These are phyloP conservation scores for Trypoxylus dichotomus DNA, from an alignment of 1,140 invertebrate species.

Conservation along the genomic window DNA sequence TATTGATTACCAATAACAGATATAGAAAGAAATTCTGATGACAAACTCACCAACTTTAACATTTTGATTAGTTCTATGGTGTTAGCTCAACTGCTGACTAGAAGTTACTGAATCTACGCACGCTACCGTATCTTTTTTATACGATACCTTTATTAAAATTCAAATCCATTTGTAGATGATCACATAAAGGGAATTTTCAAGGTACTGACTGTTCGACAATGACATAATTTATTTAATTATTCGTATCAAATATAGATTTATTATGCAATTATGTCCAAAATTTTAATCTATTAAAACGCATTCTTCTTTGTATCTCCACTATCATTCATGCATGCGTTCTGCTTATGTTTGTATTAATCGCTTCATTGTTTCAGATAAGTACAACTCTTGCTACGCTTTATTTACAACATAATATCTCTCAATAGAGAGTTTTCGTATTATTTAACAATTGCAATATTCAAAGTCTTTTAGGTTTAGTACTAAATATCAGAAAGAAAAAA, in stretches of 20 bases:
- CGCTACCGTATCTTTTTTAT: neutral
- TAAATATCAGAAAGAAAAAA: too few species aligned
- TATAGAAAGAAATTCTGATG: too few species aligned
- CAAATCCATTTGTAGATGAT: constrained; percentile 17
- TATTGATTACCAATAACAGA: too few species aligned
- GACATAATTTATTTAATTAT: neutral
- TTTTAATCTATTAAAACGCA: neutral
- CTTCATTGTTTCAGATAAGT: neutral
- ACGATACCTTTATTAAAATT: constrained; percentile 18
- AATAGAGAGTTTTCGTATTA: too few species aligned
- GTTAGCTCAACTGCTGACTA: neutral
- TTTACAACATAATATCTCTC: too few species aligned
- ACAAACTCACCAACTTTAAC: constrained; percentile 3
- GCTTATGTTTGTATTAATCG: neutral
- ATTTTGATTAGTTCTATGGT: neutral
- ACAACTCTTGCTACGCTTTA: neutral
- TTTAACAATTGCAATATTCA: neutral
- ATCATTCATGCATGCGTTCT: neutral
- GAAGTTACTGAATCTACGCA: neutral
- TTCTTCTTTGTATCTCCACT: neutral
- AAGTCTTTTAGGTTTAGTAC: too few species aligned
- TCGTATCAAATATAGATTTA: neutral
- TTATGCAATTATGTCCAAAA: constrained; percentile 19
- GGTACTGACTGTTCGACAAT: neutral
- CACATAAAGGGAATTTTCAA: constrained; percentile 13